Evolutionary conservation across 2,797 vertebrate species (phyloP), one percentile per base, ranked within the genome.

Genomic region (Glossophaga mutica): DNA sequence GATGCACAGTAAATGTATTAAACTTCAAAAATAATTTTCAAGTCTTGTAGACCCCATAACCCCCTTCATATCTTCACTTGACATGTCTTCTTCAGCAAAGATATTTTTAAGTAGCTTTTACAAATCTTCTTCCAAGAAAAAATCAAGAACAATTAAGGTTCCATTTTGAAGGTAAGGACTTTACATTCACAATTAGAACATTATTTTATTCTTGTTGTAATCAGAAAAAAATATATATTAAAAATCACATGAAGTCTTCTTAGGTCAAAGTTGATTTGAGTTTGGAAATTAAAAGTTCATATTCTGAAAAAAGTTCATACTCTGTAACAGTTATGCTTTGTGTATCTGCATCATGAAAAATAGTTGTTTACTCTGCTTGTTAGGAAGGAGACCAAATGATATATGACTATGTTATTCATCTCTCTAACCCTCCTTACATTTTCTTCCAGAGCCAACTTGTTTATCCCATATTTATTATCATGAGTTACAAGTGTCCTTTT

Each of bases 21-120:
- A 88, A 94, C 71, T 90, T 92, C 83, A 90, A 88, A 96, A 94
- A 67, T 39, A 55, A 74, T 50, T 78, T 96, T 44, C 57, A 90
- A 44, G 42, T 67, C 73, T 94, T 94, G 93, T 59, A 87, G 73
- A 87, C 50, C 52, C 55, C 18, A 18, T 5, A 76, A 46, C 67
- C 73, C 21, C 24, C 81, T 96, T 93, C 78, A 19, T 89, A 65
- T 81, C 55, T 87, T 91, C 86, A 89, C 46, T 83, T 71, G 74
- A 79, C 48, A 83, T 14, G 32, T 42, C 87, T 85, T 91, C 59
- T 96, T 90, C 84, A 65, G 24, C 39, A 70, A 77, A 32, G 39
- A 22, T 91, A 50, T 59, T 86, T 90, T 74, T 90, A 96, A 44
- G 55, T 95, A 26, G 34, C 8, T 76, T 95, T 95, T 91, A 93